These are phyloP conservation scores for Pygoscelis adeliae DNA, from an alignment of 2,113 vertebrate genomes.

Conservation along the genomic window DNA sequence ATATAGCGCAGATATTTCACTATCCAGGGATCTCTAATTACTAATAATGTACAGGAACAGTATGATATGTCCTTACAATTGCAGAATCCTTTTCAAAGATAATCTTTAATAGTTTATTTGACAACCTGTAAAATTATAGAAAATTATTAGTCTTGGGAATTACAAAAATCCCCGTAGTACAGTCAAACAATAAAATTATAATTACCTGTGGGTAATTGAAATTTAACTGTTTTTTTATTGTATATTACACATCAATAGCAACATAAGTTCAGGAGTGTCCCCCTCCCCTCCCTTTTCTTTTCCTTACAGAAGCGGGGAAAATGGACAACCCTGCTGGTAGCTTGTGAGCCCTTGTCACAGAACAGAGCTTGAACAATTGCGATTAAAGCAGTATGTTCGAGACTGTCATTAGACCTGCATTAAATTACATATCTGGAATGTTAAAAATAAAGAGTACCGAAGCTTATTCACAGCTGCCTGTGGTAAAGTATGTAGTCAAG, in stretches of 20 bases:
- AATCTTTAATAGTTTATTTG: conserved; percentile 88
- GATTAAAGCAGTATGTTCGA: conserved; percentile 80
- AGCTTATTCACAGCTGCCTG: conserved; percentile 74
- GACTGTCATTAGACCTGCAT: conserved; percentile 81
- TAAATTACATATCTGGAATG: conserved; percentile 83
- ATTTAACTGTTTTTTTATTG: conserved; percentile 86
- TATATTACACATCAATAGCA: conserved; percentile 86
- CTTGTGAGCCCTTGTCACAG: conserved; percentile 78
- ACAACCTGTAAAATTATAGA: conserved; percentile 87
- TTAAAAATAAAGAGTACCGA: conserved; percentile 80
- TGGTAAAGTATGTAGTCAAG: conserved; percentile 72
- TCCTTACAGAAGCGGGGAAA: conserved; percentile 72
- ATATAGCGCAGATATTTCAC: conserved; percentile 75
- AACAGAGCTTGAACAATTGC: conserved; percentile 77
- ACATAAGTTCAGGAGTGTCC: conserved; percentile 80
- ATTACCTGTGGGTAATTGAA: conserved; percentile 86
- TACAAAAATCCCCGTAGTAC: conserved; percentile 82
- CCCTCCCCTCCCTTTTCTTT: conserved; percentile 57
- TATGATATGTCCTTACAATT: conserved; percentile 83
- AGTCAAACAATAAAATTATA: conserved; percentile 87
- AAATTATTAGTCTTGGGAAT: conserved; percentile 87
- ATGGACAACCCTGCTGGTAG: conserved; percentile 77
- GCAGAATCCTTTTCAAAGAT: conserved; percentile 84
- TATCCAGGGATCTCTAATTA: conserved; percentile 85
- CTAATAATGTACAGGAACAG: conserved; percentile 81